These are phyloP conservation scores for Gila orcuttii DNA, from an alignment of 2,113 vertebrate genomes.

Conservation along the genomic window DNA sequence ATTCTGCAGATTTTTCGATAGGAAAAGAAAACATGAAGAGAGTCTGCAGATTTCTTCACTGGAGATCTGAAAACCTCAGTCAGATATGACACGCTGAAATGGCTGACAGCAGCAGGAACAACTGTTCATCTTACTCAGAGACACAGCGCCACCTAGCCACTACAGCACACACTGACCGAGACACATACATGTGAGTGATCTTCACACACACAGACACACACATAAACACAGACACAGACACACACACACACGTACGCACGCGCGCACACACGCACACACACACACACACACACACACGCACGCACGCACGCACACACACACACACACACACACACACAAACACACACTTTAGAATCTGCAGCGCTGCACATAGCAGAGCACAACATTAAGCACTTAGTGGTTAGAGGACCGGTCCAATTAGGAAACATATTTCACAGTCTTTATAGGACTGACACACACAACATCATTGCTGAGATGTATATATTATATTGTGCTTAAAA, in stretches of 20 bases:
- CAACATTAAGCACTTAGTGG: conserved; percentile 34
- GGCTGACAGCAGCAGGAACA: conserved; percentile 6
- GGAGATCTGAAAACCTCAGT: not conserved
- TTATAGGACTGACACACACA: conserved; percentile 31
- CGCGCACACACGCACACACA: conserved; percentile 17
- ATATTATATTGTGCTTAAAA: not conserved
- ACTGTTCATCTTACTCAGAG: conserved; percentile 19
- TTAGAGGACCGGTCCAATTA: conserved; percentile 32
- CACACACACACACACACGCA: not conserved
- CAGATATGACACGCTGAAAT: not conserved
- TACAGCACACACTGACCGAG: not conserved
- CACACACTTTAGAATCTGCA: conserved; percentile 40
- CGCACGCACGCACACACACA: conserved; percentile 18
- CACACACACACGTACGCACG: conserved; percentile 32
- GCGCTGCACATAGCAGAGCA: conserved; percentile 37
- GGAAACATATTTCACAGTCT: conserved; percentile 37
- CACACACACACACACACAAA: conserved; percentile 7
- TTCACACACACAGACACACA: conserved; percentile 5
- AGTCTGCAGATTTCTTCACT: not conserved
- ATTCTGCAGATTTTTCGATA: not conserved
- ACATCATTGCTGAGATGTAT: conserved; percentile 21
- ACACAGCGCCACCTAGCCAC: conserved; percentile 33
- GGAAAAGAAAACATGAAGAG: not conserved
- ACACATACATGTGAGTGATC: not conserved
- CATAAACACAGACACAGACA: conserved; percentile 29